Conservation (phyloP, 2,113 vertebrate species). For the Mesoclemmys tuberculata region DNA sequence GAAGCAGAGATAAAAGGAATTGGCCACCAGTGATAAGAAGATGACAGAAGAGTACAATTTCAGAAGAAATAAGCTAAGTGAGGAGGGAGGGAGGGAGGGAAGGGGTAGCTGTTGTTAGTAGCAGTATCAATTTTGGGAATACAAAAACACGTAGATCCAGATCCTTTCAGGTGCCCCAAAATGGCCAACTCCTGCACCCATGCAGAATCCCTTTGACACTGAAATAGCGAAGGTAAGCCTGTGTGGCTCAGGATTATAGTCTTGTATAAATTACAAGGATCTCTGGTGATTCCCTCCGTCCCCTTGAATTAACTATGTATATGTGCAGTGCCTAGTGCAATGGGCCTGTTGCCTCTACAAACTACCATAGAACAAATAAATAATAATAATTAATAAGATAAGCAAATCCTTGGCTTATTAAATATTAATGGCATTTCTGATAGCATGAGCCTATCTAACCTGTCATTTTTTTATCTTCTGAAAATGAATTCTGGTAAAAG, state of each 20-base stretch:
- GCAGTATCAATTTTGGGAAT: background rate
- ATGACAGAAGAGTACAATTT: background rate
- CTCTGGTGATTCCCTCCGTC: background rate
- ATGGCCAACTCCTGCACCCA: background rate
- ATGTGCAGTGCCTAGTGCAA: background rate
- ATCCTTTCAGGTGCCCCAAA: background rate
- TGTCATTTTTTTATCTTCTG: background rate
- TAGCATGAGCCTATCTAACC: background rate
- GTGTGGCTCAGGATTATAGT: background rate
- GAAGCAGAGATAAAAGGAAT: background rate
- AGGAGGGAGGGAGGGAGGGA: background rate
- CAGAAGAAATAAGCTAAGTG: background rate
- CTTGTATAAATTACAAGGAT: background rate
- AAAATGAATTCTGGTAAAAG: background rate
- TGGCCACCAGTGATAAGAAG: background rate
- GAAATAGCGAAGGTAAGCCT: background rate
- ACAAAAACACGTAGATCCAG: accelerated
- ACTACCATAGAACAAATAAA: background rate
- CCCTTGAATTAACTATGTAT: background rate
- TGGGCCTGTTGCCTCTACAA: background rate
- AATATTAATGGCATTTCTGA: background rate
- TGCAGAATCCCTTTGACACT: background rate
- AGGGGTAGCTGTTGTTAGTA: background rate
- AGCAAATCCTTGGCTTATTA: background rate
- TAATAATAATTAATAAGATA: background rate